These are phyloP conservation scores for Rambutsinella grinnellia DNA, from an alignment of 2,888 invertebrate species.

Conservation along the genomic window DNA sequence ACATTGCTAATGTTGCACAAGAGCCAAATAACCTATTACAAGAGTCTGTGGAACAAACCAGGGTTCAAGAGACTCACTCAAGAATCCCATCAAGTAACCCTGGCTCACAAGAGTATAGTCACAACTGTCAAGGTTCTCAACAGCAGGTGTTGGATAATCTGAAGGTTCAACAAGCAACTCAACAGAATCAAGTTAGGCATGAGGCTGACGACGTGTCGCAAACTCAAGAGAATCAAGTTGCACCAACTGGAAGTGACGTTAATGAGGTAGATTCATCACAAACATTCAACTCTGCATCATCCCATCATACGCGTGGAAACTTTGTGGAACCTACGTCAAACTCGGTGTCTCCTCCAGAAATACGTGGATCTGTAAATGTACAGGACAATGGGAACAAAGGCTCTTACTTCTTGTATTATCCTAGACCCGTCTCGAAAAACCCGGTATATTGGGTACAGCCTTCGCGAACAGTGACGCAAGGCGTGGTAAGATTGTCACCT, in stretches of 20 bases:
- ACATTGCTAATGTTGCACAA: neutral
- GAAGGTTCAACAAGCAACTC: neutral
- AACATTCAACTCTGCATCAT: neutral
- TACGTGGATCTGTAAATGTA: constrained; percentile 16
- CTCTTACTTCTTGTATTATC: constrained; percentile 59
- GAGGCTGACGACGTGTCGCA: neutral
- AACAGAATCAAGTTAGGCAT: neutral
- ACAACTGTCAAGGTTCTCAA: neutral
- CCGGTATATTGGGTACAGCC: constrained; percentile 69
- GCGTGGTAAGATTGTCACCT: constrained; percentile 75
- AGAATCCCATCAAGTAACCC: constrained; percentile 21
- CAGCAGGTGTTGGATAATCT: neutral
- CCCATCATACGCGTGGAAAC: neutral
- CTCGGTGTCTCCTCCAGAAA: constrained; percentile 11
- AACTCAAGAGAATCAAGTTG: neutral
- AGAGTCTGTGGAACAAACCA: neutral
- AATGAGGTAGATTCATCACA: neutral
- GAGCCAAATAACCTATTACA: neutral
- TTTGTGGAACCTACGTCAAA: constrained; percentile 2
- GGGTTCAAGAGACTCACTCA: constrained; percentile 9
- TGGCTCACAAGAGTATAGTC: constrained; percentile 4
- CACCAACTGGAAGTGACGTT: neutral
- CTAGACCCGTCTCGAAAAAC: constrained; percentile 55
- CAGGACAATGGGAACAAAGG: constrained; percentile 42
- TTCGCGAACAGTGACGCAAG: constrained; percentile 73